These are phyloP conservation scores for Euclidia mi DNA, from an alignment of 2,888 invertebrate genomes.

Conservation along the genomic window DNA sequence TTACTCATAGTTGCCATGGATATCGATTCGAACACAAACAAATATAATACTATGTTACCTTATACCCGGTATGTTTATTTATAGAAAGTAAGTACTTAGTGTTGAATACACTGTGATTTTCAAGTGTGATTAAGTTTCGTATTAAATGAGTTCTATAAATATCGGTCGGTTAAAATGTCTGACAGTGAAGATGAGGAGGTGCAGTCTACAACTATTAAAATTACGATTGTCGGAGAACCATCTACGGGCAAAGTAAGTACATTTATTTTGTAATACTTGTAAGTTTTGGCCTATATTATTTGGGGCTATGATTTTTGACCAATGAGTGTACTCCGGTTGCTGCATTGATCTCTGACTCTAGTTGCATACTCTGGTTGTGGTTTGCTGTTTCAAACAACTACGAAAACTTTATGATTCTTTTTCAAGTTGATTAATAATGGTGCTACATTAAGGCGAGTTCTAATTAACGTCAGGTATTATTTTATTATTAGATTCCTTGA, in stretches of 20 bases:
- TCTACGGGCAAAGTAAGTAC: conserved; percentile 94
- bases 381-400: no score
- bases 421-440: no score
- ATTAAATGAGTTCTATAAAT: conserved; percentile 35
- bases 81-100: background rate
- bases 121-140: conserved; percentile 19
- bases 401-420: no score
- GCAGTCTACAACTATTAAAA: conserved; percentile 92
- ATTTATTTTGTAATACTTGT: no score
- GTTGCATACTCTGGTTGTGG: no score
- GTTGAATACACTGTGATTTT: conserved; percentile 16
- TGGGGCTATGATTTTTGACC: no score
- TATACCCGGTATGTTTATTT: conserved; percentile 3
- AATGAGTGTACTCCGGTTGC: no score
- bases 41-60: background rate
- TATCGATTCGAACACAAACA: conserved; percentile 58
- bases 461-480: no score
- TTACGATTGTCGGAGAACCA: conserved; percentile 95
- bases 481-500: no score
- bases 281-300: no score
- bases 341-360: no score
- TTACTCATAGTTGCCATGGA: conserved; percentile 69
- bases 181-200: conserved; percentile 91
- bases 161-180: conserved; percentile 85
- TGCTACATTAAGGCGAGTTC: no score